Percentiles rank a stretch among this genome's conserved stretches.
Conservation (phyloP, 2,113 vertebrate species). For the Cololabis saira region DNA sequence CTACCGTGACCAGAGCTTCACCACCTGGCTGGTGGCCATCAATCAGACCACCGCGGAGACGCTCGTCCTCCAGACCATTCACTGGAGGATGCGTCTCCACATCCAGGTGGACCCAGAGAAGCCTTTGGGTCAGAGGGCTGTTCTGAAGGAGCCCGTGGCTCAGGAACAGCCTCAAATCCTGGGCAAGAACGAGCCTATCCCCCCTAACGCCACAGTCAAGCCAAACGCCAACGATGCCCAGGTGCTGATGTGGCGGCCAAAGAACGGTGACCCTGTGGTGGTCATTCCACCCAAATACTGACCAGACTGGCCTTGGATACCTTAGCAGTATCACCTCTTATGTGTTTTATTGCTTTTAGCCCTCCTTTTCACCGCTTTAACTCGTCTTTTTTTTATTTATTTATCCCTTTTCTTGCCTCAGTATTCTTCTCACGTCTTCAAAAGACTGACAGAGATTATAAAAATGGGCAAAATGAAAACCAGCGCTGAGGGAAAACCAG, state of each 20-base stretch:
- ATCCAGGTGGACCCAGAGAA: conserved; percentile 90
- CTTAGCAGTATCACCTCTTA: conserved; percentile 53
- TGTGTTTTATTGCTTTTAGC: conserved; percentile 26
- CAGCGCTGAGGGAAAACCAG: conserved; percentile 40
- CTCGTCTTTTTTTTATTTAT: conserved; percentile 38
- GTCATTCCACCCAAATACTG: conserved; percentile 95
- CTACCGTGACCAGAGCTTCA: conserved; percentile 96
- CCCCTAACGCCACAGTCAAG: conserved; percentile 92
- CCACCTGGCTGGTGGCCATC: conserved; percentile 96
- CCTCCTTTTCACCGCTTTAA: conserved; percentile 49
- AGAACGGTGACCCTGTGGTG: conserved; percentile 86
- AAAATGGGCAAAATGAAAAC: conserved; percentile 46
- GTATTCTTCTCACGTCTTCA: conserved; percentile 26
- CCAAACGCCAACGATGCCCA: conserved; percentile 99
- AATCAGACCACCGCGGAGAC: conserved; percentile 90
- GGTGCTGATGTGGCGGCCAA: conserved; percentile 99
- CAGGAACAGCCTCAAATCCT: conserved; percentile 94
- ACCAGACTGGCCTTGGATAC: conserved; percentile 70
- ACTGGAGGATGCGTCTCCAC: conserved; percentile 94
- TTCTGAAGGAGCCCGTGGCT: conserved; percentile 86
- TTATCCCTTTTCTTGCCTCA: conserved; percentile 15
- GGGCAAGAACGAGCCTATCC: conserved; percentile 91
- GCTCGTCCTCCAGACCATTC: conserved; percentile 91
- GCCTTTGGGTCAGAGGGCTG: conserved; percentile 89
- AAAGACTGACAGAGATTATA: conserved; percentile 12